Evolutionary conservation across 2,888 invertebrate species (phyloP).

Genomic region (Dryocosmus kuriphilus): DNA sequence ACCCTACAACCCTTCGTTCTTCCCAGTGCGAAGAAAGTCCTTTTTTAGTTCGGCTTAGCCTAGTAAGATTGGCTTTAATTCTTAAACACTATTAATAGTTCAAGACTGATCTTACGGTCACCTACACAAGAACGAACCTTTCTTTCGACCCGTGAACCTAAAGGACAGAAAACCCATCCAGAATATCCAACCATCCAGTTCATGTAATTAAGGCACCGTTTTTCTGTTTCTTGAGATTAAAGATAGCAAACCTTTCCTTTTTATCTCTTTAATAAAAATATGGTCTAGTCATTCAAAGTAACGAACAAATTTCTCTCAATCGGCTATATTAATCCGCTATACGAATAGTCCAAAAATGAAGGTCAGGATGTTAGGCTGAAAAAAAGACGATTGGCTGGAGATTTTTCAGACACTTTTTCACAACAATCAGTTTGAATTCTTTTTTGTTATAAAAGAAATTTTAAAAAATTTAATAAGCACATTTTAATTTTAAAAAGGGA

Average conservation of each 20-base stretch:
- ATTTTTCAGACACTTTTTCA: no score
- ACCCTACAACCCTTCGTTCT: slow-evolving; percentile 46
- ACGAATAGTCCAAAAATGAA: no score
- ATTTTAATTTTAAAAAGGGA: no score
- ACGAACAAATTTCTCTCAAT: no score
- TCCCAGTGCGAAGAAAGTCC: slow-evolving; percentile 48
- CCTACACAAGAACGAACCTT: slow-evolving; percentile 34
- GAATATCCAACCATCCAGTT: neutral
- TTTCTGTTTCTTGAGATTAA: neutral
- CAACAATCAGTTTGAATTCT: no score
- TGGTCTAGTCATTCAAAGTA: neutral
- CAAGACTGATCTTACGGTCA: slow-evolving; percentile 56
- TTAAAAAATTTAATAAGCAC: no score
- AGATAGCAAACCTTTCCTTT: neutral
- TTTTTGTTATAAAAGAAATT: no score
- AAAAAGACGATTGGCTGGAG: no score
- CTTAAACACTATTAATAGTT: slow-evolving; percentile 68
- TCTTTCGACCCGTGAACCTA: slow-evolving; percentile 14
- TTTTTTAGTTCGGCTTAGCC: slow-evolving; percentile 60
- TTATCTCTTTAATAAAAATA: neutral
- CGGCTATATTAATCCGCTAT: no score
- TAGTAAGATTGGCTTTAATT: slow-evolving; percentile 71
- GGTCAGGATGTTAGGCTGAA: no score
- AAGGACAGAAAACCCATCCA: neutral
- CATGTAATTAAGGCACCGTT: slow-evolving; percentile 31